Conservation (phyloP, 2,113 vertebrate genomes). For the Caranx ignobilis region DNA sequence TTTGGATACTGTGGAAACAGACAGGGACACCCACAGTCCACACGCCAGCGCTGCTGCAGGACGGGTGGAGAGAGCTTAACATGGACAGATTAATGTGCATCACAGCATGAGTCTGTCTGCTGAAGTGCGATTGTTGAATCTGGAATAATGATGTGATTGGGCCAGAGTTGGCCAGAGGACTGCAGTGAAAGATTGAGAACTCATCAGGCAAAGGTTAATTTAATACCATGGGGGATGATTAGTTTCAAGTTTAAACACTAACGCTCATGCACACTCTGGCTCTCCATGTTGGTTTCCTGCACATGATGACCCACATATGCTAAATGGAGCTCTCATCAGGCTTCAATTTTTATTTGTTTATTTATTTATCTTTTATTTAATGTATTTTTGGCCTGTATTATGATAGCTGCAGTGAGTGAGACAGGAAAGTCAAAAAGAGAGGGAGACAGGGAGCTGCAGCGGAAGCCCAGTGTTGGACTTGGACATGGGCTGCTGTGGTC, state of each 20-base stretch:
- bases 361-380: too few species aligned
- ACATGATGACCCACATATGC: too few species aligned
- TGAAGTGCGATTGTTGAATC: slow-evolving; percentile 32
- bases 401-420: too few species aligned
- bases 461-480: too few species aligned
- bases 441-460: too few species aligned
- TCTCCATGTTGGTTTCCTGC: slow-evolving; percentile 27
- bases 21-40: slow-evolving; percentile 1
- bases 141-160: slow-evolving; percentile 45
- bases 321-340: too few species aligned
- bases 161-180: slow-evolving; percentile 50
- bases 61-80: neutral
- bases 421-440: too few species aligned
- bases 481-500: too few species aligned
- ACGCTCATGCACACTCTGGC: slow-evolving; percentile 8
- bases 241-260: slow-evolving; percentile 58
- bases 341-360: too few species aligned
- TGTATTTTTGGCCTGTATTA: too few species aligned
- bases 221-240: slow-evolving; percentile 58
- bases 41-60: slow-evolving; percentile 2
- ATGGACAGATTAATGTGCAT: slow-evolving; percentile 51
- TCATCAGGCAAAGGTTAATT: slow-evolving; percentile 72
- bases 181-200: slow-evolving; percentile 53
- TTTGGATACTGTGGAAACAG: slow-evolving; percentile 36
- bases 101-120: slow-evolving; percentile 44